phyloP scores from a whole-genome alignment of 2,888 invertebrate genomes.

The Eilema griseolum region DNA sequence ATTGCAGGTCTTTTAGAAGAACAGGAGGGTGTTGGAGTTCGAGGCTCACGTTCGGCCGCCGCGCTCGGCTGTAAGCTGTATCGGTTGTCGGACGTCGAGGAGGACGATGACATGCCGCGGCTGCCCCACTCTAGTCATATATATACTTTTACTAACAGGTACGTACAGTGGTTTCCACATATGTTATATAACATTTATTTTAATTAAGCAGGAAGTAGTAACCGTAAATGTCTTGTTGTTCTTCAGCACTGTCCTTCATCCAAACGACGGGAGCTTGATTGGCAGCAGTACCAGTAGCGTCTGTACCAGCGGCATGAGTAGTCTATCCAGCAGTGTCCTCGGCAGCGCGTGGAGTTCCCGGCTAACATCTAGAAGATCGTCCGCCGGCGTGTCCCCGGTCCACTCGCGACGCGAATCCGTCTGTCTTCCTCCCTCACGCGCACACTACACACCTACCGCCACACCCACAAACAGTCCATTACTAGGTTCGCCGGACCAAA shows the following conservation, averaged over 20 bases:
- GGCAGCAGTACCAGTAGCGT: slow-evolving; percentile 89
- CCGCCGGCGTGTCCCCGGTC: slow-evolving; percentile 84
- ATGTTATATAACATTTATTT: neutral
- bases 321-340: slow-evolving; percentile 79
- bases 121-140: slow-evolving; percentile 93
- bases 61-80: slow-evolving; percentile 91
- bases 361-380: slow-evolving; percentile 86
- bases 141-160: slow-evolving; percentile 94
- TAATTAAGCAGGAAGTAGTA: neutral
- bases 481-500: slow-evolving; percentile 85
- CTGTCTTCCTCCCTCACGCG: slow-evolving; percentile 90
- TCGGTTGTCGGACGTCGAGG: slow-evolving; percentile 90
- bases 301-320: slow-evolving; percentile 87
- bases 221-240: neutral
- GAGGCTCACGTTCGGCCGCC: slow-evolving; percentile 92
- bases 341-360: slow-evolving; percentile 89
- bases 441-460: slow-evolving; percentile 92
- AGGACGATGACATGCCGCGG: slow-evolving; percentile 92
- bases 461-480: slow-evolving; percentile 96
- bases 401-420: slow-evolving; percentile 93
- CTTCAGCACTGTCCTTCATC: slow-evolving; percentile 94
- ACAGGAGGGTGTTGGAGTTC: slow-evolving; percentile 95
- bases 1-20: slow-evolving; percentile 91
- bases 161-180: slow-evolving; percentile 50
- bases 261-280: slow-evolving; percentile 93